Conservation (phyloP, 2,888 invertebrate genomes). For the Cordylochernes scorpioides region DNA sequence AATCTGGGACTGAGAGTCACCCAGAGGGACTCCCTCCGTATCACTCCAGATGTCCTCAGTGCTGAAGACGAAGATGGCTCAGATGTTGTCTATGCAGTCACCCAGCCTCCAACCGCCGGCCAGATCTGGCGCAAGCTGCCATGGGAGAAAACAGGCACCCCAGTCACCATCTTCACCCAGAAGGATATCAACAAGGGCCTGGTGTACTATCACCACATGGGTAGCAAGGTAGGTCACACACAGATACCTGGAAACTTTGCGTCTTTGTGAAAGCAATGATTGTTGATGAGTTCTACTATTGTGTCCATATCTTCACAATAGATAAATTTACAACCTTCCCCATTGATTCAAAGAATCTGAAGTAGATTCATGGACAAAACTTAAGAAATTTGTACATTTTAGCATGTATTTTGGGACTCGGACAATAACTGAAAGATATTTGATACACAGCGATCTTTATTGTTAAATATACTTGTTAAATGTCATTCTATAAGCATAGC, state of each 20-base stretch:
- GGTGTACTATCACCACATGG: constrained; percentile 21
- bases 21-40: constrained; percentile 18
- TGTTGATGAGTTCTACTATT: not conserved
- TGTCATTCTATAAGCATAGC: too few relatives aligned
- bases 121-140: constrained; percentile 18
- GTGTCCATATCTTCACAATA: not conserved
- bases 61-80: constrained; percentile 21
- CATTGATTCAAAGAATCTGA: too few relatives aligned
- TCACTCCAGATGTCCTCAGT: constrained; percentile 17
- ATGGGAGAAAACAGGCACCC: constrained; percentile 17
- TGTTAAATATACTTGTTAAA: too few relatives aligned
- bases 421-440: too few relatives aligned
- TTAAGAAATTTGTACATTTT: too few relatives aligned
- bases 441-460: too few relatives aligned
- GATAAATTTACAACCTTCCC: too few relatives aligned
- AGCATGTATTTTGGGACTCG: too few relatives aligned
- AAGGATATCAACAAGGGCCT: constrained; percentile 20
- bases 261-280: not conserved
- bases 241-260: too few relatives aligned
- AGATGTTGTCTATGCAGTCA: constrained; percentile 19
- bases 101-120: constrained; percentile 18
- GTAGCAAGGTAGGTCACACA: constrained; percentile 14
- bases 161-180: constrained; percentile 19
- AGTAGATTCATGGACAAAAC: too few relatives aligned
- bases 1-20: constrained; percentile 20